These are phyloP conservation scores for Chymomyza caudatula DNA, from an alignment of 2,888 invertebrate species.

Conservation along the genomic window DNA sequence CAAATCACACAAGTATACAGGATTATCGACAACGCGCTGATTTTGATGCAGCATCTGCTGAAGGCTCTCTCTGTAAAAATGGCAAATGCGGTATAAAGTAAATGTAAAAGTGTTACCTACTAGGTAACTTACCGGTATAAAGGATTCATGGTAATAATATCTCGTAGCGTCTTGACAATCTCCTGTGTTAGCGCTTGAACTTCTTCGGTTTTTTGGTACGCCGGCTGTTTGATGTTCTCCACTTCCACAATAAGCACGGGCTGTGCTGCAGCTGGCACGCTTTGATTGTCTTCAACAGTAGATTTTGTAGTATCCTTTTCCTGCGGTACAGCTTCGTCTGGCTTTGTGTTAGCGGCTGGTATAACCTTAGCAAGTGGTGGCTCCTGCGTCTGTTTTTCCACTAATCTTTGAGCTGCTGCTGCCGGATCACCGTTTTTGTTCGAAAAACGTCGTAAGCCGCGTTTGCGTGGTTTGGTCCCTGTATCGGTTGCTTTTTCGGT, in stretches of 20 bases:
- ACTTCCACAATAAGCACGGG: slow-evolving; percentile 94
- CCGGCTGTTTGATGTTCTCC: slow-evolving; percentile 92
- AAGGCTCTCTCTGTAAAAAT: slow-evolving; percentile 90
- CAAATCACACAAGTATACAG: slow-evolving; percentile 96
- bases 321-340: background rate
- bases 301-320: background rate
- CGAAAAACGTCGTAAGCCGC: slow-evolving; percentile 69
- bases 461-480: slow-evolving; percentile 72
- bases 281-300: background rate
- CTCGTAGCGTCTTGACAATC: slow-evolving; percentile 97
- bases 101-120: too few species aligned
- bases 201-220: slow-evolving; percentile 94
- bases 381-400: slow-evolving; percentile 39
- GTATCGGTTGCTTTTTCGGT: slow-evolving; percentile 78
- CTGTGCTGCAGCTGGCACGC: slow-evolving; percentile 55
- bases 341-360: slow-evolving; percentile 27
- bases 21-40: slow-evolving; percentile 98
- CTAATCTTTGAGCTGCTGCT: slow-evolving; percentile 18
- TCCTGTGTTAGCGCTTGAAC: slow-evolving; percentile 98
- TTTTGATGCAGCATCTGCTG: slow-evolving; percentile 98
- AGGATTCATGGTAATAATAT: slow-evolving; percentile 98
- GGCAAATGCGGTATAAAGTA: background rate
- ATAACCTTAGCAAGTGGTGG: slow-evolving; percentile 29
- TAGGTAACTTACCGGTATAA: slow-evolving; percentile 83
- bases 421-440: slow-evolving; percentile 27